These are phyloP conservation scores for Geococcyx californianus DNA, from an alignment of 2,113 vertebrate species.

Conservation along the genomic window DNA sequence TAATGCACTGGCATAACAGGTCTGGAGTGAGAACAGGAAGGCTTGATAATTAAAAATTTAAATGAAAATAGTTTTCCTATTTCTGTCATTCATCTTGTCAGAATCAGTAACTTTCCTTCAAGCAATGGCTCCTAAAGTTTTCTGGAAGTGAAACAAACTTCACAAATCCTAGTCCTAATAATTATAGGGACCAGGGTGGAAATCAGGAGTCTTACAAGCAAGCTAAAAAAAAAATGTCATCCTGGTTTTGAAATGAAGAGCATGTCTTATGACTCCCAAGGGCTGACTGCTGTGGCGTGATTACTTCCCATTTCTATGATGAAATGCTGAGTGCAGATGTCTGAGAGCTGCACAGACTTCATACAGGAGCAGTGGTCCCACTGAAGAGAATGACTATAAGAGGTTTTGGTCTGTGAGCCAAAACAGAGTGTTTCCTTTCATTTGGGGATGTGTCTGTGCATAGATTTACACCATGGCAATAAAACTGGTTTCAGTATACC, in stretches of 20 bases:
- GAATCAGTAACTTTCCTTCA: neutral
- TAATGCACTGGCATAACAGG: neutral
- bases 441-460: neutral
- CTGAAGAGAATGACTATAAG: neutral
- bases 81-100: neutral
- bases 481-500: neutral
- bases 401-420: neutral
- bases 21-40: neutral
- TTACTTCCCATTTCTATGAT: neutral
- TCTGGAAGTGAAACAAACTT: neutral
- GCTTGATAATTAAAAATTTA: neutral
- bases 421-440: neutral
- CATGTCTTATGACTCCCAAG: neutral
- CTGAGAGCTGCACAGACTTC: too few species aligned
- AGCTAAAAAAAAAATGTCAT: neutral
- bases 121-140: neutral
- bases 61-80: neutral
- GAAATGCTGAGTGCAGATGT: neutral
- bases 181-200: neutral
- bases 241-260: neutral
- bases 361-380: rapidly evolving
- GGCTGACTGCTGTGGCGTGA: neutral
- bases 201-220: neutral
- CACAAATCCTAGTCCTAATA: neutral
- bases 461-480: rapidly evolving